phyloP scores from a whole-genome alignment of 2,888 invertebrate species.

The Himalopsyche tibetana region DNA sequence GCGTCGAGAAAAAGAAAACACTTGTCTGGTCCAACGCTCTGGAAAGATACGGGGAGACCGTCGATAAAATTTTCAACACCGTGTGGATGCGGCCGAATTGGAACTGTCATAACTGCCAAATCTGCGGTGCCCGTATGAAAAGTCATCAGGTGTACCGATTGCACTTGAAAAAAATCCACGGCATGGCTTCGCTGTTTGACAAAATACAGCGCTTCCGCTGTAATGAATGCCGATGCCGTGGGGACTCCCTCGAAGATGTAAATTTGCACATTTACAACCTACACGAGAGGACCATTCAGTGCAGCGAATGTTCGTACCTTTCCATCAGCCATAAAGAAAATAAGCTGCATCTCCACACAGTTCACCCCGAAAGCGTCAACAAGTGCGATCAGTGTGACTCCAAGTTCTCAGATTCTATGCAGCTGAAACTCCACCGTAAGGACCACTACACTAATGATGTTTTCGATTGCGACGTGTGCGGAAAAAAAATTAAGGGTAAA shows the following conservation, averaged over 20 bases:
- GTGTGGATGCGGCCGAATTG: not conserved
- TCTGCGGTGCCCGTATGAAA: constrained; percentile 45
- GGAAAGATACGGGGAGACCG: constrained; percentile 50
- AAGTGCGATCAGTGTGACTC: constrained; percentile 48
- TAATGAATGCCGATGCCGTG: constrained; percentile 30
- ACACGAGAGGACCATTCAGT: constrained; percentile 43
- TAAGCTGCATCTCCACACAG: constrained; percentile 27
- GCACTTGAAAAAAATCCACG: constrained; percentile 48
- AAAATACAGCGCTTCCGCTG: constrained; percentile 45
- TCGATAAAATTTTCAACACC: constrained; percentile 55
- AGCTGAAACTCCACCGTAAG: constrained; percentile 48
- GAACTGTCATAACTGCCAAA: constrained; percentile 40
- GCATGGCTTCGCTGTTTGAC: constrained; percentile 39
- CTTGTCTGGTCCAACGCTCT: constrained; percentile 22
- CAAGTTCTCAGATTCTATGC: constrained; percentile 45
- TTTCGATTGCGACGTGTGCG: constrained; percentile 48
- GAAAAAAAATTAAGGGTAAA: constrained; percentile 53
- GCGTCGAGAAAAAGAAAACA: not conserved
- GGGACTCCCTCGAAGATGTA: constrained; percentile 46
- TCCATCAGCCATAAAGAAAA: constrained; percentile 38
- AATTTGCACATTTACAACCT: constrained; percentile 51
- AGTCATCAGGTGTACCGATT: constrained; percentile 40
- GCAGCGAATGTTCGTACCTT: constrained; percentile 45
- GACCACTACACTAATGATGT: constrained; percentile 54
- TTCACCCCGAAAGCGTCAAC: constrained; percentile 49